Base-by-base conservation (phyloP, 2,888 invertebrate genomes). In the Himalopsyche anomala region DNA sequence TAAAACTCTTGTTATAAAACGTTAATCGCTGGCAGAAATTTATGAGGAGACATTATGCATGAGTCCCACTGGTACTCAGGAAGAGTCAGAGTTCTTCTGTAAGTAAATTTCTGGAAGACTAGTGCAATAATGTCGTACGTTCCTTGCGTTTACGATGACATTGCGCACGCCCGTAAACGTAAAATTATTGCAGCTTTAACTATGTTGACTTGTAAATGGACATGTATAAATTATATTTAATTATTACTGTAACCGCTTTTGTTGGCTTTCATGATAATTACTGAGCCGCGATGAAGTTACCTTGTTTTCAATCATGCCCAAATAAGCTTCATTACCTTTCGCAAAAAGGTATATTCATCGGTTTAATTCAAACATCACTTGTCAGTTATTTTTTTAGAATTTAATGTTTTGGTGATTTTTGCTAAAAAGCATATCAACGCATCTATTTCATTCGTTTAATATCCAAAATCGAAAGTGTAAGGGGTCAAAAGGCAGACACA, bases 11-110 rank as follows among this genome's bases (percentile, higher is more conserved):
- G 85, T 87, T 85, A 84, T 74, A 87, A 79, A 84, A 87, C 80
- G 86, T 86, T 87, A 87, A 87, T 87, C 87, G 87, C 51, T 51
- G 83, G 82, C 19, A 80, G 42, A 80, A 87, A 87, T 87, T 86
- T 87, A 87, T 87, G 82, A 79, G 84, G 9, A n/a, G 82, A 80
- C 83, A 86, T 87, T 86, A 86, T 86, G 84, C 81, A 83, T 42
- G 81, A 81, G 51, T 6, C 45, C 45, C 80, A 28, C 62, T 62
- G 28, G 62, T n/a, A 62, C 19, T 5, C 62, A 19, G 62, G 15
- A 62, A 62, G 62, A 62, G 62, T 62, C 62, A 19, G 28, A 62
- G 62, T 62, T 62, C 62, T 62, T 62, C 62, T 1, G 28, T 62
- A 62, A 62, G 62, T 62, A 62, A 62, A 62, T 62, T 62, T 62